Evolutionary conservation across 2,113 vertebrate genomes (phyloP).

Genomic region (Heterotis niloticus): DNA sequence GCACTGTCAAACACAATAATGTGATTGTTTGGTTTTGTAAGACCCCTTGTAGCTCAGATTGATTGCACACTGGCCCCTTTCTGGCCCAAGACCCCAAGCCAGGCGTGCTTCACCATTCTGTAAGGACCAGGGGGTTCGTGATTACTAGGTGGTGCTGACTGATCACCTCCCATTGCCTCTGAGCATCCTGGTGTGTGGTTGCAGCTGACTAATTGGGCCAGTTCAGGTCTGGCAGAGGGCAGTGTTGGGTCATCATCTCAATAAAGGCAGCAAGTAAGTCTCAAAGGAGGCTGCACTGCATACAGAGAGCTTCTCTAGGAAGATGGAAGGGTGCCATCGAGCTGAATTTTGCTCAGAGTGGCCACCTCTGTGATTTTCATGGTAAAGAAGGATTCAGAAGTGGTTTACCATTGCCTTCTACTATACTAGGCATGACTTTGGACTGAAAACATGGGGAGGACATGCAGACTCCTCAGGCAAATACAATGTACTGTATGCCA

Average conservation of each 20-base stretch:
- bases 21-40: neutral
- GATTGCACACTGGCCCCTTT: constrained; percentile 13
- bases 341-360: no score
- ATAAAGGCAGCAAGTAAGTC: neutral
- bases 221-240: neutral
- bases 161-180: constrained; percentile 5
- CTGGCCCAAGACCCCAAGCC: constrained; percentile 3
- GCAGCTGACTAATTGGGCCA: constrained; percentile 28
- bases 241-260: neutral
- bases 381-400: no score
- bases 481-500: no score
- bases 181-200: constrained; percentile 29
- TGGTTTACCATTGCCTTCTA: no score
- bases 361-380: no score
- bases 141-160: constrained; percentile 29
- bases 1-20: neutral
- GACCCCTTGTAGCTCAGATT: neutral
- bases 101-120: neutral
- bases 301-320: neutral
- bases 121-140: neutral
- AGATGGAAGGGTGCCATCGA: no score
- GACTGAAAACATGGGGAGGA: no score
- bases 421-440: no score
- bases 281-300: neutral
- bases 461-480: no score